Evolutionary conservation across 2,113 vertebrate species (phyloP).

Genomic region (Bubo blakistoni): DNA sequence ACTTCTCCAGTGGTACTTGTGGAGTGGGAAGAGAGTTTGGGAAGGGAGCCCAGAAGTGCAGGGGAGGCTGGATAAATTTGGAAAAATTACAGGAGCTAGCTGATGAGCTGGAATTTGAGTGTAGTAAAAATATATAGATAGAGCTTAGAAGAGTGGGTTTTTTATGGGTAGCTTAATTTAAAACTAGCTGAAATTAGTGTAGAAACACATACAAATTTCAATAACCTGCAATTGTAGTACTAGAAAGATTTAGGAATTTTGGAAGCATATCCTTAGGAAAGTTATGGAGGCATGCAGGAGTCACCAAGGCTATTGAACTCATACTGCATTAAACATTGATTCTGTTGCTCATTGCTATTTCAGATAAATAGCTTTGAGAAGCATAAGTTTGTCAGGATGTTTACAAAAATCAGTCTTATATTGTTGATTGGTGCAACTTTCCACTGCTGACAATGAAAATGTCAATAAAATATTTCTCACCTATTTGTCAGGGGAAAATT

Average conservation of each 20-base stretch:
- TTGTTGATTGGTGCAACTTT: background rate
- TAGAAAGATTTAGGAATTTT: background rate
- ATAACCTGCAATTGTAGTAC: background rate
- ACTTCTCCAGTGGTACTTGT: conserved; percentile 9
- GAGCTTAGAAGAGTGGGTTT: background rate
- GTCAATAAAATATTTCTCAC: background rate
- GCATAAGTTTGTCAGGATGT: background rate
- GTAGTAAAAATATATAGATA: conserved; percentile 15
- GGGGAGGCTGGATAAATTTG: conserved; percentile 24
- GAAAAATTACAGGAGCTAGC: conserved; percentile 6
- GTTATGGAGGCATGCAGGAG: background rate
- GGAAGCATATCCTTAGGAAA: background rate
- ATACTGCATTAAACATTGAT: background rate
- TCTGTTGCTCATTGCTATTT: background rate
- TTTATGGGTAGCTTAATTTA: conserved; percentile 15
- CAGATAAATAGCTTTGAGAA: background rate
- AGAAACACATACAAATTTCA: background rate
- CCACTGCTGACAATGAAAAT: background rate
- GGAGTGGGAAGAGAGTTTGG: conserved; percentile 22
- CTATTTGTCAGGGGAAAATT: background rate
- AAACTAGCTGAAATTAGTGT: background rate
- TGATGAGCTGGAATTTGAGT: conserved; percentile 4
- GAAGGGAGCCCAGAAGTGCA: conserved; percentile 34
- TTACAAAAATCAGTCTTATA: background rate
- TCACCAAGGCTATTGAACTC: background rate